Conservation (phyloP, 1,140 invertebrate species). For the Trichonephila inaurata region DNA sequence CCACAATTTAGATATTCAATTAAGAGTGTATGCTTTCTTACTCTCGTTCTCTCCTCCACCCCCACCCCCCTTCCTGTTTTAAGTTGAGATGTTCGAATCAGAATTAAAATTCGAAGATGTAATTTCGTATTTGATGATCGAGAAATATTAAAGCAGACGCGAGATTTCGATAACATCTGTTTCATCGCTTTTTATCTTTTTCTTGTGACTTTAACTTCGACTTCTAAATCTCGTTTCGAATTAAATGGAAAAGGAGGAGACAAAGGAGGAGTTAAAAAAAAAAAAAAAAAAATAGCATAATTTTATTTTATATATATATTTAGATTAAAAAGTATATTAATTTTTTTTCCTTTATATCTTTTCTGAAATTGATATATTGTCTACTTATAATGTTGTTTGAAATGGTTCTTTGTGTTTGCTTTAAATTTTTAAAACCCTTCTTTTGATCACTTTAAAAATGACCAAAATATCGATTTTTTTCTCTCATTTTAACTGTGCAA, state of each 20-base stretch:
- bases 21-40: background rate
- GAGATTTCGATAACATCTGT: constrained; percentile 10
- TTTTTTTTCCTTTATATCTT: too few species aligned
- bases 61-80: background rate
- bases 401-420: too few species aligned
- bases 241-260: background rate
- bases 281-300: too few species aligned
- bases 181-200: background rate
- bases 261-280: too few species aligned
- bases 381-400: too few species aligned
- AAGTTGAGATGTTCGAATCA: background rate
- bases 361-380: too few species aligned
- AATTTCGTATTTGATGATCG: background rate
- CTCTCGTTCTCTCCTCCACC: background rate
- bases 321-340: too few species aligned
- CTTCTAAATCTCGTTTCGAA: background rate
- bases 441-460: too few species aligned
- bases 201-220: background rate
- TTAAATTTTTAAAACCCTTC: too few species aligned
- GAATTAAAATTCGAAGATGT: background rate
- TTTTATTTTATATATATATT: too few species aligned
- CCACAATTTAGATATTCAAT: background rate
- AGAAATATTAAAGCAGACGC: background rate
- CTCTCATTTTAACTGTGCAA: too few species aligned
- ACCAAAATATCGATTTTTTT: too few species aligned